Base-by-base conservation (phyloP, 2,888 invertebrate species). In the Platerodrilus igneus region DNA sequence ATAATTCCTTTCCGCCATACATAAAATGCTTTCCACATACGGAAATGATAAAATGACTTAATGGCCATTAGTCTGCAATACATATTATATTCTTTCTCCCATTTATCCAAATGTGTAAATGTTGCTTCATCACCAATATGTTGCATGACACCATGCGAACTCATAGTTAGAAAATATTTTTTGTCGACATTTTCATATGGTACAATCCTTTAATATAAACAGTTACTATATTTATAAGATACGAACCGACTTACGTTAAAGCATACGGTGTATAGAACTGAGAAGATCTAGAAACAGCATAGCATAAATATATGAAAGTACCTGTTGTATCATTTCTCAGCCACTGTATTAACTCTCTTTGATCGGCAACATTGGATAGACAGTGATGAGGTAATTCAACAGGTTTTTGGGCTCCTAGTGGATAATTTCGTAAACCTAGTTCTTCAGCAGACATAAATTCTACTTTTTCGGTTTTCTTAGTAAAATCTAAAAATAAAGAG, bases 41-140 rank as follows among this genome's bases (percentile, higher is more conserved):
- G 76, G 57, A 81, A 86, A 16, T 77, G 69, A 27, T 70, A 73
- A 60, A 86, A 86, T 28, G 79, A 77, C 50, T 77, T 80, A 27
- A 86, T 82, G 72, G 79, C 76, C 47, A 82, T 81, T n/a, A 92
- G 71, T 59, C 83, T 75, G 22, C 81, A 75, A 59, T 86, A 91
- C 63, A 80, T 80, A n/a, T 76, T 77, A 57, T 87, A 90, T 60
- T 91, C 90, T 41, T 78, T 78, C 60, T 87, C 85, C 90, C 90
- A 92, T 44, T 80, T 74, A 11, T 79, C 74, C 4, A 92, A 70
- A 6, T 83, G 77, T 0, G 88, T 88, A 59, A 87, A 91, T 8
- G 79, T 79, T 66, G 84, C 82, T 62, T 89, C 89, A 36, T 76
- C 78, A 8, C 75, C 63, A 34, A 71, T 77, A 62, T 79, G 82